Evolutionary conservation across 2,113 vertebrate species (phyloP).

Genomic region (Scalopus aquaticus): DNA sequence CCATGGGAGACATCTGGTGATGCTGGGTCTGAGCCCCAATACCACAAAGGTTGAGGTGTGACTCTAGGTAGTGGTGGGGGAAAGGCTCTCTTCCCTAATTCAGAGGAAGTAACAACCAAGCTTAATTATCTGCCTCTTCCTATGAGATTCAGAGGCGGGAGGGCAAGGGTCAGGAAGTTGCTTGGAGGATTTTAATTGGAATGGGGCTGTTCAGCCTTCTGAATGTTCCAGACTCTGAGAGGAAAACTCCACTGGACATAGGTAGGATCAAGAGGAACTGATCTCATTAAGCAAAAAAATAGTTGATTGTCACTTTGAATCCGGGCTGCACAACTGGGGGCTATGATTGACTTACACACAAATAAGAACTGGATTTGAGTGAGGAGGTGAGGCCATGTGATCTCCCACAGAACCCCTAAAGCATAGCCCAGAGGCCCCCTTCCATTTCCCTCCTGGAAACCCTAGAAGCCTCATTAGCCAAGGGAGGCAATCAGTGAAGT

Average conservation of each 20-base stretch:
- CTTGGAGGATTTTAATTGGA: conserved; percentile 68
- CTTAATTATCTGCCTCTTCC: conserved; percentile 16
- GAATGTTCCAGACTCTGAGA: conserved; percentile 37
- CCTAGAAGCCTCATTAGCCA: conserved; percentile 32
- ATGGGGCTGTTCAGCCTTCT: conserved; percentile 6
- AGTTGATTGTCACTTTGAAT: conserved; percentile 49
- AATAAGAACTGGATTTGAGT: background rate
- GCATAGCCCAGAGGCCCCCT: background rate
- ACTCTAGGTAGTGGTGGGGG: background rate
- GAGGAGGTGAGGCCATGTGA: background rate
- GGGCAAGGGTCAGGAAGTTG: background rate
- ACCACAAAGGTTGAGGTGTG: background rate
- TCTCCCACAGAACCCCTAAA: background rate
- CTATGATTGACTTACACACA: background rate
- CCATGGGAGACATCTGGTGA: background rate
- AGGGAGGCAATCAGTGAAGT: background rate
- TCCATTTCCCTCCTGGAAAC: background rate
- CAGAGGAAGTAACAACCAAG: background rate
- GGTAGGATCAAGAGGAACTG: conserved; percentile 14
- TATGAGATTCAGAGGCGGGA: background rate
- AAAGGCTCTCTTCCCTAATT: background rate
- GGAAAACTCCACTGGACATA: background rate
- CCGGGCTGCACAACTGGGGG: conserved; percentile 14
- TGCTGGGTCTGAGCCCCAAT: background rate
- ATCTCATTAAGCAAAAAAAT: conserved; percentile 56